phyloP scores from a whole-genome alignment of 2,797 vertebrate genomes.

The Alosa sapidissima region DNA sequence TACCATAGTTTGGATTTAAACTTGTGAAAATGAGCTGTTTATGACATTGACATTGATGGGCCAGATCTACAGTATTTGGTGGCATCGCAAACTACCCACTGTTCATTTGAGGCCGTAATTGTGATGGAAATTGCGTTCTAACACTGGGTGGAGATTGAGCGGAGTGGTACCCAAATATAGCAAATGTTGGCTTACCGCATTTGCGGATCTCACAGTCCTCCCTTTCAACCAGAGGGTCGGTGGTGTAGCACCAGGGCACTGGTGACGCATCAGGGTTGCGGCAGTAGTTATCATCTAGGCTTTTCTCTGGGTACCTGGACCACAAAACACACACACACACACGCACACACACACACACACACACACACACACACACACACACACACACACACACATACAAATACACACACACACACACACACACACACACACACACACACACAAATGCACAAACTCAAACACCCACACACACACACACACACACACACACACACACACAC shows the following conservation, averaged over 20 bases:
- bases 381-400: conserved; percentile 17
- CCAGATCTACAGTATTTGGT: background rate
- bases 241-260: conserved; percentile 95
- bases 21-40: background rate
- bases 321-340: background rate
- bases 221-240: conserved; percentile 74
- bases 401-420: conserved; percentile 5
- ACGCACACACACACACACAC: conserved; percentile 4
- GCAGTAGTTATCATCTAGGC: conserved; percentile 94
- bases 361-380: conserved; percentile 3
- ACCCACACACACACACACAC: conserved; percentile 16
- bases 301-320: conserved; percentile 89
- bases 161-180: background rate
- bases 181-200: conserved; percentile 79
- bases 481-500: conserved; percentile 1
- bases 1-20: too few relatives aligned
- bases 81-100: background rate
- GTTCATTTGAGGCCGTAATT: background rate
- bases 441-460: background rate
- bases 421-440: conserved; percentile 1
- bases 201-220: conserved; percentile 85
- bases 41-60: background rate
- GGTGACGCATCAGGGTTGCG: conserved; percentile 93
- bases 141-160: too few relatives aligned
- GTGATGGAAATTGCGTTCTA: background rate